These are phyloP conservation scores for Sebastes matsubarae DNA, from an alignment of 2,797 vertebrate genomes.

Conservation along the genomic window DNA sequence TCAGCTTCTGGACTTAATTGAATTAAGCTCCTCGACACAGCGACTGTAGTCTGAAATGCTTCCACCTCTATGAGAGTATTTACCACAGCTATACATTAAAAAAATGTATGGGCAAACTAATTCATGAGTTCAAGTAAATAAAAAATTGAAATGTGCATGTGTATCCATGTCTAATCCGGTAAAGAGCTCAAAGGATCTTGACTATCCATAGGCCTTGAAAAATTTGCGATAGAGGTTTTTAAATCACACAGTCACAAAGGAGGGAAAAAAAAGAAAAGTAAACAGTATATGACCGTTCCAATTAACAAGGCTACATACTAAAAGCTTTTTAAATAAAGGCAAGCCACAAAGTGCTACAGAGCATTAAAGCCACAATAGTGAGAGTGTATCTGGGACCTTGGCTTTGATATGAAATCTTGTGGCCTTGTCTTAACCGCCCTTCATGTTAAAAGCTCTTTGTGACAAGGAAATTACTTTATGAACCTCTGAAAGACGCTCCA, in stretches of 20 bases:
- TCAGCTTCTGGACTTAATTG: slow-evolving; percentile 52
- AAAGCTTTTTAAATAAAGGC: slow-evolving; percentile 75
- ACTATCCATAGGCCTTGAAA: slow-evolving; percentile 24
- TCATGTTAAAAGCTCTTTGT: slow-evolving; percentile 82
- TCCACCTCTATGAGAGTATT: neutral
- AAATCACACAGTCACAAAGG: slow-evolving; percentile 25
- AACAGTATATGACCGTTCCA: slow-evolving; percentile 57
- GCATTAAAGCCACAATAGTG: slow-evolving; percentile 71
- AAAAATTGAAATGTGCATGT: neutral
- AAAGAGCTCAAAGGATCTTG: slow-evolving; percentile 16
- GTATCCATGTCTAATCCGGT: slow-evolving; percentile 5
- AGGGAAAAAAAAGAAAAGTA: slow-evolving; percentile 35
- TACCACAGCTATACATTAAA: neutral
- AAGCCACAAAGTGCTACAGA: slow-evolving; percentile 53
- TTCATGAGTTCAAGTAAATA: neutral
- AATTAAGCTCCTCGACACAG: slow-evolving; percentile 31
- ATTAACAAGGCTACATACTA: slow-evolving; percentile 75
- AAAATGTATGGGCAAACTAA: neutral
- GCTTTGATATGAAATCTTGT: slow-evolving; percentile 77
- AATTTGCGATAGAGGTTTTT: slow-evolving; percentile 32
- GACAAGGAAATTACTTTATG: slow-evolving; percentile 82
- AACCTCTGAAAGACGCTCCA: slow-evolving; percentile 77
- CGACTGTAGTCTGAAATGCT: slow-evolving; percentile 22
- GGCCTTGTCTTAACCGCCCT: slow-evolving; percentile 76
- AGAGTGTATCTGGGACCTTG: slow-evolving; percentile 75